phyloP scores from a whole-genome alignment of 2,888 invertebrate species.

The Steinernema carpocapsae region DNA sequence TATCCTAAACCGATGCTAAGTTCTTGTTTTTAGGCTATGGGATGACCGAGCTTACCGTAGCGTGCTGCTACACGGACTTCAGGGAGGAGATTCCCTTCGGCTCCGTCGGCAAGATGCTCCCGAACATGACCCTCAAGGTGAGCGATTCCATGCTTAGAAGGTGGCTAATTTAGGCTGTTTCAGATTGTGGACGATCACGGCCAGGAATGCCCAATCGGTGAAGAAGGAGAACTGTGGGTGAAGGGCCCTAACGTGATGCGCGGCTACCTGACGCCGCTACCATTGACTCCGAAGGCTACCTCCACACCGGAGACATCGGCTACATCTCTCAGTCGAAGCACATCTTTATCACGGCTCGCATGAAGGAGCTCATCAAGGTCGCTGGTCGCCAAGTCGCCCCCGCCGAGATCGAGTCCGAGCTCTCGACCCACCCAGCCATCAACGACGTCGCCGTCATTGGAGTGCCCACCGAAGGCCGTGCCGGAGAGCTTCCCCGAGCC shows the following conservation, averaged over 20 bases:
- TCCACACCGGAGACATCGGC: conserved; percentile 50
- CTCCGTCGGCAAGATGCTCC: conserved; percentile 76
- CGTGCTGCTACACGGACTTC: conserved; percentile 69
- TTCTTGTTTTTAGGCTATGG: conserved; percentile 75
- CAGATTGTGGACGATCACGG: conserved; percentile 72
- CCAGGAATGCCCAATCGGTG: conserved; percentile 74
- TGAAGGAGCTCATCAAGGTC: conserved; percentile 28
- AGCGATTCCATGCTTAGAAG: neutral
- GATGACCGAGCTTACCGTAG: conserved; percentile 78
- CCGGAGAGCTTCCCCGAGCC: neutral
- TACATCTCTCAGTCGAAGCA: conserved; percentile 17
- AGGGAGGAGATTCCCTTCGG: conserved; percentile 68
- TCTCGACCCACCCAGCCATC: conserved; percentile 27
- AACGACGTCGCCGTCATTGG: conserved; percentile 24
- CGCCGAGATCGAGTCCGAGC: conserved; percentile 23
- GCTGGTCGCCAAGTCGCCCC: conserved; percentile 17
- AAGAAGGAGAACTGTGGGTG: conserved; percentile 86
- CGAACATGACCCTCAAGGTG: conserved; percentile 76
- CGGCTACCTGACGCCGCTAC: conserved; percentile 75
- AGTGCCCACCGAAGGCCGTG: neutral
- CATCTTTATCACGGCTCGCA: conserved; percentile 23
- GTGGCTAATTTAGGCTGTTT: neutral
- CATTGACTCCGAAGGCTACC: conserved; percentile 49
- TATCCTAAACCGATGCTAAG: too few species aligned
- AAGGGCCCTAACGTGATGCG: conserved; percentile 86